phyloP scores from a whole-genome alignment of 2,888 invertebrate genomes.

The Sesamia inferens region DNA sequence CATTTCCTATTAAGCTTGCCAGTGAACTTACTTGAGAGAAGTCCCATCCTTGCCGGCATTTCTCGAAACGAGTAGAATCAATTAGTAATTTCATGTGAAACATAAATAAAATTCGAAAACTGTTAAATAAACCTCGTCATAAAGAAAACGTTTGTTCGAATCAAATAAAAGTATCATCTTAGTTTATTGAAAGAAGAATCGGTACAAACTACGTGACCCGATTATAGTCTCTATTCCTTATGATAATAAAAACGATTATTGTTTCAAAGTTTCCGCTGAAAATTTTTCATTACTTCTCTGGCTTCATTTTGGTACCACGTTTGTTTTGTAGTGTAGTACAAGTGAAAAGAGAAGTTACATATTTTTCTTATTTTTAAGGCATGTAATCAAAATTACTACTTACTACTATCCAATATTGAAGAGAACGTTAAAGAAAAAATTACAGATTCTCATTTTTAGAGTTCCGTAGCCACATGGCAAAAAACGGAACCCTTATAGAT shows the following conservation, averaged over 20 bases:
- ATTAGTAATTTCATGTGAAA: conserved; percentile 61
- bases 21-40: conserved; percentile 36
- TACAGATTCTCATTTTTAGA: too few species aligned
- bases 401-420: background rate
- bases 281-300: conserved; percentile 77
- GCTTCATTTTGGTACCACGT: conserved; percentile 76
- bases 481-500: too few species aligned
- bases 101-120: conserved; percentile 50
- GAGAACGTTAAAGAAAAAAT: background rate
- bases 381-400: background rate
- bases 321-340: conserved; percentile 72
- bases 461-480: too few species aligned
- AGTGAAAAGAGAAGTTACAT: conserved; percentile 49
- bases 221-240: conserved; percentile 59
- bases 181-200: conserved; percentile 63
- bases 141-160: conserved; percentile 59
- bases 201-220: conserved; percentile 32
- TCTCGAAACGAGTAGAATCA: conserved; percentile 45
- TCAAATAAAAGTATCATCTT: conserved; percentile 69
- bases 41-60: conserved; percentile 27
- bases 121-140: conserved; percentile 55
- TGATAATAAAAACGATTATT: conserved; percentile 61
- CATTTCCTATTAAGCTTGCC: conserved; percentile 44
- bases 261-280: conserved; percentile 62
- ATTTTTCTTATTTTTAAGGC: background rate